Conservation (phyloP, 2,113 vertebrate species). For the Thinocorus orbignyianus region DNA sequence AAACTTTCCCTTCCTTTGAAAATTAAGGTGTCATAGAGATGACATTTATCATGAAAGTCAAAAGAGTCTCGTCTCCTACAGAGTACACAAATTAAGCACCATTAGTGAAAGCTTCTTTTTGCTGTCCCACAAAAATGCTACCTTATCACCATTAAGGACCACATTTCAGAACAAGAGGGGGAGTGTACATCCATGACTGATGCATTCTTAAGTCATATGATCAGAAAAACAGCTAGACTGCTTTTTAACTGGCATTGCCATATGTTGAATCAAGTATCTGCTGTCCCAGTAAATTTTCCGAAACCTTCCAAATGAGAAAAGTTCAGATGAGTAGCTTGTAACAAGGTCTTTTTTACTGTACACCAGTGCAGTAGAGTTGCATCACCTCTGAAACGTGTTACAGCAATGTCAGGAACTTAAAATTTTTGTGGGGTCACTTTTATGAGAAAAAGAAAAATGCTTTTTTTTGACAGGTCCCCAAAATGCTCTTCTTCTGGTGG, state of each 20-base stretch:
- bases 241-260: not conserved
- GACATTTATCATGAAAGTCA: not conserved
- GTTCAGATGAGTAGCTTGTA: not conserved
- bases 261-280: not conserved
- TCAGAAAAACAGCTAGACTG: not conserved
- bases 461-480: not conserved
- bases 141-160: not conserved
- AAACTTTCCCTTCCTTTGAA: not conserved
- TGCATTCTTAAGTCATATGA: not conserved
- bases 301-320: not conserved
- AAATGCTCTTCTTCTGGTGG: fast-evolving
- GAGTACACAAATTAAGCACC: not conserved
- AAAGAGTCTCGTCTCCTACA: not conserved
- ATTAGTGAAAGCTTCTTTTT: not conserved
- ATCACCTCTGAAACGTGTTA: not conserved
- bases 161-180: not conserved
- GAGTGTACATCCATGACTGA: not conserved
- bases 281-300: not conserved
- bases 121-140: not conserved
- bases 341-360: not conserved
- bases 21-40: not conserved
- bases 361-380: not conserved
- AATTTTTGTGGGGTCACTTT: not conserved
- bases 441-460: not conserved
- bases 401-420: not conserved